These are phyloP conservation scores for Melanotaenia duboulayi DNA, from an alignment of 2,113 vertebrate species.

Conservation along the genomic window DNA sequence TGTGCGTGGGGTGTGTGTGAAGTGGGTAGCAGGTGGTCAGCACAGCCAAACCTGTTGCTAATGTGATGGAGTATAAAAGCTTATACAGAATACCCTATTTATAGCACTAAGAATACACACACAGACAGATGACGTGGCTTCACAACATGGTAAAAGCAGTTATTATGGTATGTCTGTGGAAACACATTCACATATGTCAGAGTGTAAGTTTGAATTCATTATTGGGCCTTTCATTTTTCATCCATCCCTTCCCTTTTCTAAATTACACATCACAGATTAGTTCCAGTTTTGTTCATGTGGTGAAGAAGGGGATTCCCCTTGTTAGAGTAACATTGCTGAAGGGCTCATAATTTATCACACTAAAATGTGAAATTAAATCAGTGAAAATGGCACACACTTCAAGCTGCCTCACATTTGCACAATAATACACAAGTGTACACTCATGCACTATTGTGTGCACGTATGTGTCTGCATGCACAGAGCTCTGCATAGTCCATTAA, in stretches of 20 bases:
- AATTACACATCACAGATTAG: constrained; percentile 26
- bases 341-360: constrained; percentile 24
- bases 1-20: constrained; percentile 4
- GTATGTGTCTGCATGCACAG: not conserved
- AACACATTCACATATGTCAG: constrained; percentile 10
- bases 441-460: not conserved
- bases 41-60: constrained; percentile 57
- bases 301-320: constrained; percentile 16
- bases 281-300: constrained; percentile 18
- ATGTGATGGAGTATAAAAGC: constrained; percentile 39
- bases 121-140: constrained; percentile 14
- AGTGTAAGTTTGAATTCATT: not conserved
- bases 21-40: constrained; percentile 61
- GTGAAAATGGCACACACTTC: constrained; percentile 21
- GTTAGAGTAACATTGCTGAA: constrained; percentile 40
- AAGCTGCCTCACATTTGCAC: constrained; percentile 26
- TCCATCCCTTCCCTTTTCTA: not conserved
- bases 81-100: constrained; percentile 33
- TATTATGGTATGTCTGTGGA: not conserved
- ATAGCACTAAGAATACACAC: constrained; percentile 39
- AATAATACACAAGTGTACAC: not conserved
- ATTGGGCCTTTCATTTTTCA: not conserved
- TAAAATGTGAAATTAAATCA: constrained; percentile 31
- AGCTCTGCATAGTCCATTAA: constrained; percentile 52
- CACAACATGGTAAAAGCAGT: constrained; percentile 13